phyloP scores from a whole-genome alignment of 2,113 vertebrate genomes.

The Sander vitreus region DNA sequence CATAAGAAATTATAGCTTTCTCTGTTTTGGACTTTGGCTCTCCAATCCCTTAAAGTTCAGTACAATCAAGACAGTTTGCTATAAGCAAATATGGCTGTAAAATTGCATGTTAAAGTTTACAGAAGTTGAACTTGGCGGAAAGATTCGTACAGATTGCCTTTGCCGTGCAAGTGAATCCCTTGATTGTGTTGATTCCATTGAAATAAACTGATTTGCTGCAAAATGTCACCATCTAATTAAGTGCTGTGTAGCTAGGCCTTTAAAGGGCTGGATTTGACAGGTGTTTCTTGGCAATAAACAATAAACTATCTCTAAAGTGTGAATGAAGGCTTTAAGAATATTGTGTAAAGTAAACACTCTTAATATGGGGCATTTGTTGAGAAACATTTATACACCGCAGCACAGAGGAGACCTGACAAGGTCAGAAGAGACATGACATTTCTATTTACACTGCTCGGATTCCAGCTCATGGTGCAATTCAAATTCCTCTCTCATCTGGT shows the following conservation, averaged over 20 bases:
- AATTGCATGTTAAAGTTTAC: not conserved
- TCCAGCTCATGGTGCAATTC: constrained; percentile 22
- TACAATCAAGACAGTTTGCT: not conserved
- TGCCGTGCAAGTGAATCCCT: too few species aligned
- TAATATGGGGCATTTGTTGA: not conserved
- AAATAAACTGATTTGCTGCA: not conserved
- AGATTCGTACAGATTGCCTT: not conserved
- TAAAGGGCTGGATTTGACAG: too few species aligned
- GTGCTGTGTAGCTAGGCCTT: not conserved
- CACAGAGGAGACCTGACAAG: not conserved
- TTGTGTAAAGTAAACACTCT: not conserved
- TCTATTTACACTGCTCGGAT: constrained; percentile 28
- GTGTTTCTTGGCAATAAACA: not conserved
- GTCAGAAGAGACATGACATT: constrained; percentile 15
- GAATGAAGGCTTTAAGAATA: not conserved
- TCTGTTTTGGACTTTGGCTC: not conserved
- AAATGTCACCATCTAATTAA: not conserved
- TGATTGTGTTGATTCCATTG: not conserved
- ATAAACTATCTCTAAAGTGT: not conserved
- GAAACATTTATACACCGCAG: not conserved
- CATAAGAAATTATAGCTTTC: not conserved
- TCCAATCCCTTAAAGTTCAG: not conserved
- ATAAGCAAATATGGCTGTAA: not conserved
- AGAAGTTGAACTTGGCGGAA: not conserved
- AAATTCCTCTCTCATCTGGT: constrained; percentile 26